Conservation (phyloP, 2,888 invertebrate genomes). For the Caprella mutica region DNA sequence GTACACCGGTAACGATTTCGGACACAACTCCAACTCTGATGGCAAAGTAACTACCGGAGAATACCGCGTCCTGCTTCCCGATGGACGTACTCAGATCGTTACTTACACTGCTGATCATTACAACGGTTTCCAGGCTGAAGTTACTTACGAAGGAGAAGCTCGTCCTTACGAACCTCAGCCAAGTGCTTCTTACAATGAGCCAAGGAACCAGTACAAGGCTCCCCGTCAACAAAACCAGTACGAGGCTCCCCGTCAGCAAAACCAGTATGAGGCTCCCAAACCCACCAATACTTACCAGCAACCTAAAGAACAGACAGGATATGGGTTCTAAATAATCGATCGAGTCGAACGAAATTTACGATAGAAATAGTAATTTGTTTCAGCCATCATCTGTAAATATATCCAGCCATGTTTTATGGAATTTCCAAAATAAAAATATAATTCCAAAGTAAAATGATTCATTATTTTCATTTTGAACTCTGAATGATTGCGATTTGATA, state of each 20-base stretch:
- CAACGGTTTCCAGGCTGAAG: constrained; percentile 8
- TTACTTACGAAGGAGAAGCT: constrained; percentile 10
- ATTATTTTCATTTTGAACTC: too few relatives aligned
- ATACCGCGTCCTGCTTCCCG: constrained; percentile 9
- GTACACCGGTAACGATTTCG: constrained; percentile 8
- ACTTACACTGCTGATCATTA: constrained; percentile 10
- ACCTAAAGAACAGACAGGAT: constrained; percentile 5
- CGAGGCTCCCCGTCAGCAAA: background rate
- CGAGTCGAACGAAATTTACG: too few relatives aligned
- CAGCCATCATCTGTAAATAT: too few relatives aligned
- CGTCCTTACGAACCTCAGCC: constrained; percentile 4
- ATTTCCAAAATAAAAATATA: too few relatives aligned
- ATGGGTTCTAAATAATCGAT: background rate
- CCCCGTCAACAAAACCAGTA: background rate
- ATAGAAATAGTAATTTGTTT: too few relatives aligned
- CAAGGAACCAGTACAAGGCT: background rate
- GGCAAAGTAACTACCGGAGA: constrained; percentile 12
- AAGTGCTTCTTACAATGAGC: background rate
- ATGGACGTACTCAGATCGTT: constrained; percentile 13
- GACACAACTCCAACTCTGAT: constrained; percentile 13
- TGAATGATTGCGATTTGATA: too few relatives aligned
- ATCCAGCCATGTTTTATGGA: too few relatives aligned
- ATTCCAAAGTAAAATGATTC: too few relatives aligned
- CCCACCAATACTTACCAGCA: constrained; percentile 11
- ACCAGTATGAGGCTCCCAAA: constrained; percentile 6